Conservation (phyloP, 2,888 invertebrate genomes). For the Horisme vitalbata region DNA sequence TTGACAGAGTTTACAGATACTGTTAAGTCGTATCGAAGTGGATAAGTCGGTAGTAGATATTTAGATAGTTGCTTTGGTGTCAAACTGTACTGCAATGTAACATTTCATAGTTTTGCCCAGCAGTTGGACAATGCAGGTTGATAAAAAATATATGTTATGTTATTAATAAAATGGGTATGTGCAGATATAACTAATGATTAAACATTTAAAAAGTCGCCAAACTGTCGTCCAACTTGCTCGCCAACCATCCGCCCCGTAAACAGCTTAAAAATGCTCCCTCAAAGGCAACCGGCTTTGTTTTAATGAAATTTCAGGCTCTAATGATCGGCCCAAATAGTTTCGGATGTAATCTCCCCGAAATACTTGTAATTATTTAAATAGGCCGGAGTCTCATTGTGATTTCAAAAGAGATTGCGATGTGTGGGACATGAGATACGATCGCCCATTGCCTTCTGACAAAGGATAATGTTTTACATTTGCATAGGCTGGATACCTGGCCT, state of each 20-base stretch:
- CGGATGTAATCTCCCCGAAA: slow-evolving; percentile 18
- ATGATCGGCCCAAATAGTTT: slow-evolving; percentile 28
- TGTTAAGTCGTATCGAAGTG: too few species aligned
- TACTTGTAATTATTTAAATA: slow-evolving; percentile 26
- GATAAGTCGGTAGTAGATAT: too few species aligned
- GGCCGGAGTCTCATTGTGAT: slow-evolving; percentile 14
- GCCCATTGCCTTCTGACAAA: slow-evolving; percentile 7
- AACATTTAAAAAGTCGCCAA: not conserved
- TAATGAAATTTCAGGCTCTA: slow-evolving; percentile 28
- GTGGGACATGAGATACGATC: not conserved
- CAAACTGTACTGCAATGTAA: too few species aligned
- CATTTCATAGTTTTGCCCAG: too few species aligned
- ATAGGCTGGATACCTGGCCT: too few species aligned
- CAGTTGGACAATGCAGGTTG: too few species aligned
- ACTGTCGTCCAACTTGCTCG: not conserved
- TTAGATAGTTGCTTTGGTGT: too few species aligned
- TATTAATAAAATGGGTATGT: too few species aligned
- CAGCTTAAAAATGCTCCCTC: slow-evolving; percentile 15
- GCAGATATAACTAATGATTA: too few species aligned
- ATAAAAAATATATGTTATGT: too few species aligned
- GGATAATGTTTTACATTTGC: too few species aligned
- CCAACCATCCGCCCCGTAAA: not conserved
- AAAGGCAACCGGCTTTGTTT: slow-evolving; percentile 24
- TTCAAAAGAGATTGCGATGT: slow-evolving; percentile 10
- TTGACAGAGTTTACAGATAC: too few species aligned